Evolutionary conservation across 2,888 invertebrate genomes (phyloP), one percentile per base, ranked within the genome.

Genomic region (Eristalis tenax): DNA sequence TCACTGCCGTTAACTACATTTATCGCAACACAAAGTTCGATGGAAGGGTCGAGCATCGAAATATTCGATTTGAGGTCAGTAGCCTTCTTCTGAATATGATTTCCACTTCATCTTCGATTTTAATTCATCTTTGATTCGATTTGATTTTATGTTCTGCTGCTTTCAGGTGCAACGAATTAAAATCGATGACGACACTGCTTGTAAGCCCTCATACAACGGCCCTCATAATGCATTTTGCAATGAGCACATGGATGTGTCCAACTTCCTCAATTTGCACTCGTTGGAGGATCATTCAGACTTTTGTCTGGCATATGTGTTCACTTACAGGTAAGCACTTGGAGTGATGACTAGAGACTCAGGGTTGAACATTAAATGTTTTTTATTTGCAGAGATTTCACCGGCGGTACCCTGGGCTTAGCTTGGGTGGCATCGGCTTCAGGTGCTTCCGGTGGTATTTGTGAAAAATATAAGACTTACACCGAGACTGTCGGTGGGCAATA

Each of bases 391-490:
- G 99, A 99, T 93, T 99, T 99, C 92, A 98, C 98, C 23, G 99
- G 99, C 10, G 99, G 99, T 83, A 99, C 99, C 22, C 94, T 99
- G 59, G 99, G 99, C 26, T 94, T 99, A 65, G 99, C 99, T 4
- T 99, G 99, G 99, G 99, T 99, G 28, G 99, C 99, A 35, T 98
- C 98, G 88, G 98, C 99, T 0, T 97, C 97, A 82, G 99, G 98
- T 82, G 99, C 99, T 2, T 99, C 99, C 5, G 99, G 99, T 70
- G 99, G 99, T 71, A 99, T 99, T 90, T 99, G 99, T 93, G 99
- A 99, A 94, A 97, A 97, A 92, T 98, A 98, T 94, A 99, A 99
- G 94, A 97, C 98, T 0, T 99, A 99, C 94, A 98, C 98, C 8
- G 99, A 99, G 93, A 98, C 98, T 0, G 97, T 98, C 77, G 97